phyloP scores from a whole-genome alignment of 2,113 vertebrate species.

The Agelaius tricolor region DNA sequence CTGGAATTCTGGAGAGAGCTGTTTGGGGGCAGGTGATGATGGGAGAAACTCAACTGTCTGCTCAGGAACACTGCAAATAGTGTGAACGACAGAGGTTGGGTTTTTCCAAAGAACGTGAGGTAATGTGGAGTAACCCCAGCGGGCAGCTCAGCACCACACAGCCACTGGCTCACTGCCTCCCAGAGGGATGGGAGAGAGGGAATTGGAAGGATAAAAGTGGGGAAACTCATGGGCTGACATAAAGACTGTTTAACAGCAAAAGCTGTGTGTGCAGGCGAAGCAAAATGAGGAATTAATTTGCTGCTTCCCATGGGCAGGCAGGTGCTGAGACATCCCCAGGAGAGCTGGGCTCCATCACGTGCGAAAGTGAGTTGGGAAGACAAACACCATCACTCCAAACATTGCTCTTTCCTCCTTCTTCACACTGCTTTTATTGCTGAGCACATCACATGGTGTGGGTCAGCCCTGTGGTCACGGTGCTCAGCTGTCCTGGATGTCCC shows the following conservation, averaged over 20 bases:
- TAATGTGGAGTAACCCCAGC: neutral
- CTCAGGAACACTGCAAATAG: neutral
- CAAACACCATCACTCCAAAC: fast-evolving
- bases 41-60: neutral
- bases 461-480: neutral
- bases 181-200: fast-evolving
- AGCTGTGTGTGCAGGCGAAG: neutral
- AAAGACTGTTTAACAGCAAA: neutral
- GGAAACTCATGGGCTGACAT: neutral
- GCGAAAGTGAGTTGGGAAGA: neutral
- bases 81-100: neutral
- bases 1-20: neutral
- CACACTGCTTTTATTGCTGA: neutral
- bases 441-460: neutral
- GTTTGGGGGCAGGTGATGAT: neutral
- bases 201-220: neutral
- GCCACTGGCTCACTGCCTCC: fast-evolving
- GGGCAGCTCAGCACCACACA: neutral
- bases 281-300: neutral
- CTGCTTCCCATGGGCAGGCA: fast-evolving
- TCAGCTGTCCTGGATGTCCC: neutral
- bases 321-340: neutral
- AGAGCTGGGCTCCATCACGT: fast-evolving
- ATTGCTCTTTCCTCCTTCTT: neutral
- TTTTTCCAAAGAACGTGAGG: neutral